Percentiles rank a stretch among this genome's conserved stretches.
Evolutionary conservation across 2,888 invertebrate species (phyloP).

Genomic region (Parthenolecanium corni): DNA sequence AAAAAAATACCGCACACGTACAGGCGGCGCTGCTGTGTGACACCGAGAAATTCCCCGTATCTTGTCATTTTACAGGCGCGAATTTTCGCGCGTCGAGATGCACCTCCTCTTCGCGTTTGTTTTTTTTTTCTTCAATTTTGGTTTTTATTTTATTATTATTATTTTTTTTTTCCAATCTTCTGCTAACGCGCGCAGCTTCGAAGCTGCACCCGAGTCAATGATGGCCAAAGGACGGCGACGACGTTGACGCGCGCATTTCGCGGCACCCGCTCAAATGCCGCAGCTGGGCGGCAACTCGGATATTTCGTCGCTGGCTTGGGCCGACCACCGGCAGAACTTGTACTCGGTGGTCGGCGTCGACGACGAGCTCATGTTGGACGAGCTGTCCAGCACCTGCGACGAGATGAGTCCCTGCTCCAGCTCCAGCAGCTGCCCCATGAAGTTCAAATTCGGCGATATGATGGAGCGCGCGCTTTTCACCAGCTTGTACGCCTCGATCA

Average conservation of each 20-base stretch:
- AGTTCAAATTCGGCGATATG: conserved; percentile 90
- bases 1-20: neutral
- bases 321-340: conserved; percentile 42
- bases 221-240: too few relatives aligned
- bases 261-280: conserved; percentile 41
- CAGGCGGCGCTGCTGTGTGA: too few relatives aligned
- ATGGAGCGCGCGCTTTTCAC: conserved; percentile 76
- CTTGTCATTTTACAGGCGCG: too few relatives aligned
- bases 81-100: too few relatives aligned
- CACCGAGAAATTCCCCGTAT: too few relatives aligned
- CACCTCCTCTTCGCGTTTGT: too few relatives aligned
- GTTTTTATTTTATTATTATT: too few relatives aligned
- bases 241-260: too few relatives aligned
- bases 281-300: conserved; percentile 44
- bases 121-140: too few relatives aligned
- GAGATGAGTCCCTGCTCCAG: conserved; percentile 54
- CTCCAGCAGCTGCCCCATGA: conserved; percentile 81
- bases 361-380: conserved; percentile 37
- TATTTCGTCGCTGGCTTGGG: conserved; percentile 41
- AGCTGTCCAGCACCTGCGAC: conserved; percentile 1
- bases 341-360: neutral
- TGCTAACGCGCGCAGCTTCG: too few relatives aligned
- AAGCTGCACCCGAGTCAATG: too few relatives aligned
- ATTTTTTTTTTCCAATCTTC: too few relatives aligned
- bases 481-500: conserved; percentile 75